Conservation (phyloP, 2,113 vertebrate genomes). For the Girardinichthys multiradiatus region DNA sequence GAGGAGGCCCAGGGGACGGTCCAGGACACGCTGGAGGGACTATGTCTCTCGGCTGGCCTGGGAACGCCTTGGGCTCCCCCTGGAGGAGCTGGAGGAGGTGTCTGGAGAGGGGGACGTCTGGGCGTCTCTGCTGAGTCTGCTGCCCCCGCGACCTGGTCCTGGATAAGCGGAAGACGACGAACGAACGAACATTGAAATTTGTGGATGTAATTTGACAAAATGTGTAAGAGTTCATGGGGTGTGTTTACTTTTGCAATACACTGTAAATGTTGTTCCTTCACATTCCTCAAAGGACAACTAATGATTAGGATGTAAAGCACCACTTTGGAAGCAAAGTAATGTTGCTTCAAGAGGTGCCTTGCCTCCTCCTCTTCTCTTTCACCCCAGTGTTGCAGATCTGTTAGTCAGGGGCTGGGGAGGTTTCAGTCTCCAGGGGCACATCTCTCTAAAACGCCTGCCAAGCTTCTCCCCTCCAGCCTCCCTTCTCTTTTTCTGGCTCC, state of each 20-base stretch:
- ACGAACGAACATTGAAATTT: not conserved
- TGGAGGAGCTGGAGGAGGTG: too few species aligned
- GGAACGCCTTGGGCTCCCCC: too few species aligned
- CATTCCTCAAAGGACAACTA: constrained; percentile 23
- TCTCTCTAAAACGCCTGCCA: constrained; percentile 77
- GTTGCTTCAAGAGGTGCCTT: constrained; percentile 24
- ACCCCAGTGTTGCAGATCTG: constrained; percentile 64
- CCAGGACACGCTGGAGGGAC: too few species aligned
- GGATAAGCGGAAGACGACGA: too few species aligned
- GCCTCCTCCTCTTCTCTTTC: constrained; percentile 47
- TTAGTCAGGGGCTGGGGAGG: constrained; percentile 67
- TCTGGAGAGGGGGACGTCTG: too few species aligned
- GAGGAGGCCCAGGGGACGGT: too few species aligned
- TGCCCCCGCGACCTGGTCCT: too few species aligned
- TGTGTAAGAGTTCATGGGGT: not conserved
- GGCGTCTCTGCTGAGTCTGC: too few species aligned
- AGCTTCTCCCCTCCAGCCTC: constrained; percentile 62
- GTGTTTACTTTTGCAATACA: not conserved
- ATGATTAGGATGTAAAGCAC: constrained; percentile 36
- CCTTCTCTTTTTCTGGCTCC: constrained; percentile 35
- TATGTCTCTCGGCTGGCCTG: too few species aligned
- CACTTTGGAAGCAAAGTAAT: constrained; percentile 41
- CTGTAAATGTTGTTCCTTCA: constrained; percentile 3
- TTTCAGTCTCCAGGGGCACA: constrained; percentile 72
- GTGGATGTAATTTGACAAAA: not conserved